Percentiles rank a stretch among this genome's conserved stretches.
These are phyloP conservation scores for Myioborus melanocephalus DNA, from an alignment of 2,797 vertebrate genomes.

Conservation along the genomic window DNA sequence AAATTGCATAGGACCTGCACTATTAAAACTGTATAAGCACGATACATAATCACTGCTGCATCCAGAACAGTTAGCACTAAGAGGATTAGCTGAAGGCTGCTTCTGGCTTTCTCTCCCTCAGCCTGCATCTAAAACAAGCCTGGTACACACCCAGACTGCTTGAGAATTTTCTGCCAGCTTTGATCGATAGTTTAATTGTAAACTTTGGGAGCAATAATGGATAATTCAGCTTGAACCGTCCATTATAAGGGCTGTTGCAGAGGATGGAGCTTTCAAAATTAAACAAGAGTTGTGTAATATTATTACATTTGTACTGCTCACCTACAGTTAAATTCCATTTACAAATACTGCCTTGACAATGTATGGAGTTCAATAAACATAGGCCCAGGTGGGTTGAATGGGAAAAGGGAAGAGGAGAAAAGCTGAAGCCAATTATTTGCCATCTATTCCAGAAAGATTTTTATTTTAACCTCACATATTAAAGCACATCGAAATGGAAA, in stretches of 20 bases:
- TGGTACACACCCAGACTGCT: slow-evolving; percentile 49
- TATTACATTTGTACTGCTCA: slow-evolving; percentile 80
- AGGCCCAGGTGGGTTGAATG: slow-evolving; percentile 37
- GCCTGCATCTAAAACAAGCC: slow-evolving; percentile 56
- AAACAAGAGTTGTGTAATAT: slow-evolving; percentile 79
- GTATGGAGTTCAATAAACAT: slow-evolving; percentile 73
- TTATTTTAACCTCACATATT: slow-evolving; percentile 19
- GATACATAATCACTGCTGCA: slow-evolving; percentile 78
- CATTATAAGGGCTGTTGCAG: slow-evolving; percentile 73
- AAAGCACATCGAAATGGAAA: background rate
- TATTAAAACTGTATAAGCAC: slow-evolving; percentile 85
- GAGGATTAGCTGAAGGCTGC: slow-evolving; percentile 78
- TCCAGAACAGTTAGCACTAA: slow-evolving; percentile 73
- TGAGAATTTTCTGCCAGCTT: slow-evolving; percentile 76
- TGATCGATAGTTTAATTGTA: slow-evolving; percentile 86
- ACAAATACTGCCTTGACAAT: slow-evolving; percentile 76
- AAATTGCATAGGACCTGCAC: slow-evolving; percentile 86
- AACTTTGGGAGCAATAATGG: slow-evolving; percentile 82
- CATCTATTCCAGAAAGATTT: slow-evolving; percentile 1
- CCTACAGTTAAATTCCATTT: slow-evolving; percentile 77
- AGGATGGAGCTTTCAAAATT: slow-evolving; percentile 78
- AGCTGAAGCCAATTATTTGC: slow-evolving; percentile 11
- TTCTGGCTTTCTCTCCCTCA: slow-evolving; percentile 40
- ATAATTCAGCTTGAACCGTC: slow-evolving; percentile 81
- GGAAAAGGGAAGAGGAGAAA: background rate